Conservation (phyloP, 2,888 invertebrate species). For the Drosophila cognata region DNA sequence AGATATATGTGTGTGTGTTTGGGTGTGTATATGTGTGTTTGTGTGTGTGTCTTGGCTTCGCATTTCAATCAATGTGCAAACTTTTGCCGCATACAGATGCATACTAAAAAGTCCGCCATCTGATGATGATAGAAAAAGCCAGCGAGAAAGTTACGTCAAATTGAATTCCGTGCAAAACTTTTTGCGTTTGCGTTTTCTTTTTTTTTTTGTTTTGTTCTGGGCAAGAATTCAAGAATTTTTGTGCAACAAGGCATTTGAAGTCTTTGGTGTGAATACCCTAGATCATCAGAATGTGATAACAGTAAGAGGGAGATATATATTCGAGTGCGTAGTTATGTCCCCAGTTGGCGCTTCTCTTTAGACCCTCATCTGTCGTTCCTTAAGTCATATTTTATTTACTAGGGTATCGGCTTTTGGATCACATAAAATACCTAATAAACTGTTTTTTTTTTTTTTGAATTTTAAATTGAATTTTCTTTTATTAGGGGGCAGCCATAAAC, state of each 20-base stretch:
- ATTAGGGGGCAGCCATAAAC: conserved; percentile 40
- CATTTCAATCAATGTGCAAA: conserved; percentile 76
- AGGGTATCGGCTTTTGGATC: conserved; percentile 1
- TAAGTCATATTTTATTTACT: not conserved
- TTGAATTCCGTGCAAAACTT: conserved; percentile 72
- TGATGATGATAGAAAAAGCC: conserved; percentile 62
- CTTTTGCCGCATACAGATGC: conserved; percentile 56
- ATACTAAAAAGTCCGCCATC: conserved; percentile 71
- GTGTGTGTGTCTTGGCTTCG: conserved; percentile 35
- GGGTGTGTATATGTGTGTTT: conserved; percentile 1
- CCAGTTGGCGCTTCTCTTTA: no score
- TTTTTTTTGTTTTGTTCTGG: conserved; percentile 24
- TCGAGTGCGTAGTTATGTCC: not conserved
- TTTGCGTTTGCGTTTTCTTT: conserved; percentile 25
- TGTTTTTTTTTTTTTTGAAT: not conserved
- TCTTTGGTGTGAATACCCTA: conserved; percentile 23
- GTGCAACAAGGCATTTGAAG: conserved; percentile 11
- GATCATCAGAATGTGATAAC: not conserved
- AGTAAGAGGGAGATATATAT: not conserved
- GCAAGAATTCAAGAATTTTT: conserved; percentile 12
- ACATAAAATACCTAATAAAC: not conserved
- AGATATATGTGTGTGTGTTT: not conserved
- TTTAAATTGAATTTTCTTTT: conserved; percentile 58
- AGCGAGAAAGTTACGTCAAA: conserved; percentile 68
- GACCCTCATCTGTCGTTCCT: not conserved